phyloP scores from a whole-genome alignment of 2,797 vertebrate species.

The Squalus acanthias region DNA sequence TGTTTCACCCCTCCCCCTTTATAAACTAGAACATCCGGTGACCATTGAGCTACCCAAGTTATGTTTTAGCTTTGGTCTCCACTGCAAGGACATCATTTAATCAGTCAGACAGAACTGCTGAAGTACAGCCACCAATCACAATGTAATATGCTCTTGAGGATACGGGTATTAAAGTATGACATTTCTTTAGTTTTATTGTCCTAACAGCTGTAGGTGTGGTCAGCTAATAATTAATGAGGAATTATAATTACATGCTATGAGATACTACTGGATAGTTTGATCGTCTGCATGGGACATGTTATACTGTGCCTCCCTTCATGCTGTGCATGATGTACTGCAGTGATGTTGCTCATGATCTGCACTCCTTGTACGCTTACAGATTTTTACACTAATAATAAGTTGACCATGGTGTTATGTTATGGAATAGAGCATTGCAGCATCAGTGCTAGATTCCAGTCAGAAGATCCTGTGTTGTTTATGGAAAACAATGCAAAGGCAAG shows the following conservation, averaged over 20 bases:
- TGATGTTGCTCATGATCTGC: not conserved
- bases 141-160: not conserved
- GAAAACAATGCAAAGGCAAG: too few relatives aligned
- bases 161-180: not conserved
- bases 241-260: too few relatives aligned
- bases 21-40: not conserved
- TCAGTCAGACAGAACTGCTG: not conserved
- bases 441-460: not conserved
- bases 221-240: too few relatives aligned
- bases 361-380: not conserved
- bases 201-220: too few relatives aligned
- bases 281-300: too few relatives aligned
- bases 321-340: not conserved
- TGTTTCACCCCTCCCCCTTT: not conserved
- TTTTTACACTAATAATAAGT: not conserved
- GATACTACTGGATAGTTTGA: too few relatives aligned
- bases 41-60: not conserved
- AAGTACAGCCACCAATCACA: too few relatives aligned
- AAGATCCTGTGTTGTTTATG: not conserved
- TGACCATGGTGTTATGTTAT: not conserved
- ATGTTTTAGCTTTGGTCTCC: not conserved
- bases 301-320: too few relatives aligned
- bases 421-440: not conserved
- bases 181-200: not conserved
- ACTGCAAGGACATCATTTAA: not conserved